Evolutionary conservation across 2,888 invertebrate species (phyloP), one percentile per base, ranked within the genome.

Genomic region (Trichopoda pennipes): DNA sequence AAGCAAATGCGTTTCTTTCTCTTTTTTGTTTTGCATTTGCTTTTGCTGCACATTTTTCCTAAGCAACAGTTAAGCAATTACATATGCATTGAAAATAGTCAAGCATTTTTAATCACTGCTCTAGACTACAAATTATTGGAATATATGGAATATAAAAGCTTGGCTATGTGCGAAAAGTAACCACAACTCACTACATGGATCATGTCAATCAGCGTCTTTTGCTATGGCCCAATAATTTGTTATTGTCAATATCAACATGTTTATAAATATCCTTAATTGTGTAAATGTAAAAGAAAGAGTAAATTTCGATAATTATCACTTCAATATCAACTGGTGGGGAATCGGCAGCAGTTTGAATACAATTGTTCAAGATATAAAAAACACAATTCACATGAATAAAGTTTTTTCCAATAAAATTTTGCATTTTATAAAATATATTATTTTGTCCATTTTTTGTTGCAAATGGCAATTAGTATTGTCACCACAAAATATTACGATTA

Each of bases 231-330:
- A 60, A 21, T 60, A 53, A 55, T 53, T 55, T 68, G 23, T 55
- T 51, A 68, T 55, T 55, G 53, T 55, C 68, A 51, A 68, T 16
- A n/a, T 55, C 28, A 32, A 79, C 73, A 73, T 78, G 55, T 74
- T 32, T 32, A 32, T 8, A 32, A 32, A 32, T 32, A 3, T 32
- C 68, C 61, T 74, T 74, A 19, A 80, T 35, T 21, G 56, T 80
- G 42, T 80, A 74, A 74, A 74, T 63, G 23, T 69, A 80, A 44
- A 69, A 69, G 42, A 69, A 75, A 28, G 49, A 68, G 61, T 79
- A 68, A 60, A 73, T 73, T 55, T 79, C 73, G 12, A 79, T 32
- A 42, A 79, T 61, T 38, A 69, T 42, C 42, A 69, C 53, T 79
- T 73, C 66, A 60, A 78, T 44, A 60, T 72, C 72, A 28, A 64